Evolutionary conservation across 2,888 invertebrate species (phyloP), one percentile per base, ranked within the genome.

Genomic region (Trissonchulus latispiculum): DNA sequence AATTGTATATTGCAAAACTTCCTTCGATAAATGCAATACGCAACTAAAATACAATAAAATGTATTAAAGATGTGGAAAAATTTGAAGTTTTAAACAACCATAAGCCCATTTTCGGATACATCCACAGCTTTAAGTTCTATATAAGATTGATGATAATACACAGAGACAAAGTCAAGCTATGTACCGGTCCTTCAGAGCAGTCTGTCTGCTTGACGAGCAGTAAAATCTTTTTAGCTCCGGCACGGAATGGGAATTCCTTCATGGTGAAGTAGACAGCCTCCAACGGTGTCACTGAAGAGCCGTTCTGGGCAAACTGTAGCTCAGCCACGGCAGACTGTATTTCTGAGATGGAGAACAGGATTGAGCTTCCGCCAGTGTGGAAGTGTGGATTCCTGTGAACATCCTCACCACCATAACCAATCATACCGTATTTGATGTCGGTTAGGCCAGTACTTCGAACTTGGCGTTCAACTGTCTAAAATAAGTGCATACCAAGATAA

Each of bases 221-320:
- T n/a, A n/a, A n/a, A n/a, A 90, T 90, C 81, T 91, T 90, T 0
- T 92, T 90, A 33, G 90, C 92, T 0, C 90, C 94, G 0, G 92
- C 88, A 37, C 93, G 88, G 87, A 91, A 92, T 74, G 90, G 88
- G 61, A 59, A 75, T 29, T 72, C 67, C 15, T 77, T 74, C 66
- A 79, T 75, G 29, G 83, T 82, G 69, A 77, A 79, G 61, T 75
- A 69, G 15, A 84, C 70, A 15, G 83, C 83, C n/a, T 73, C 73
- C 61, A 81, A 72, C 37, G 79, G 77, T 71, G 82, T 80, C 2
- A 37, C n/a, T 36, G 48, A 28, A 8, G 33, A 48, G 1, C 48
- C 48, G 23, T 15, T 23, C 8, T 8, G 23, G 8, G 48, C 48
- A 48, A 48, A 48, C 23, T 48, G 8, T 48, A 48, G 48, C 48